A percentile compares a stretch with the other conserved stretches of the same genome.
Conservation (phyloP, 1,140 invertebrate species). For the Goniozus legneri region DNA sequence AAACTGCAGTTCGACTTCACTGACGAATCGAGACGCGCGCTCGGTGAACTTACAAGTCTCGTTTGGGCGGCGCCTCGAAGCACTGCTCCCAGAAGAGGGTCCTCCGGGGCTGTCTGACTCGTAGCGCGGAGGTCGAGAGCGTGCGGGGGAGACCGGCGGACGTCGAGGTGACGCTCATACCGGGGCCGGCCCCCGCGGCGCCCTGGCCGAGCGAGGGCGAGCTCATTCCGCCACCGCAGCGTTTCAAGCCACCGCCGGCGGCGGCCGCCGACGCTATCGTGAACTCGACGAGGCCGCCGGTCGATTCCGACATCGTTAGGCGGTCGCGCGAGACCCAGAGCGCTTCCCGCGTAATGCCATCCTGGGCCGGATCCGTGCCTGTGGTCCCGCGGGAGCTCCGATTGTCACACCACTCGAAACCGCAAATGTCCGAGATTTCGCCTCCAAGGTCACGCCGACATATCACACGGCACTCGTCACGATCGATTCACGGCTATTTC, state of each 20-base stretch:
- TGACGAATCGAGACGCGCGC: no score
- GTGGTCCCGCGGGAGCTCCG: no score
- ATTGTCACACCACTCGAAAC: no score
- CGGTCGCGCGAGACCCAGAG: slow-evolving; percentile 12
- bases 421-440: no score
- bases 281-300: slow-evolving; percentile 46
- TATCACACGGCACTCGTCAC: no score
- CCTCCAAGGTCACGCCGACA: no score
- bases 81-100: slow-evolving; percentile 77
- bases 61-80: slow-evolving; percentile 64
- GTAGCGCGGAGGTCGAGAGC: slow-evolving; percentile 72
- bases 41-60: slow-evolving; percentile 64
- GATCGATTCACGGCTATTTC: no score
- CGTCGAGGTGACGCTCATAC: slow-evolving; percentile 28
- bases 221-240: slow-evolving; percentile 54
- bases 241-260: slow-evolving; percentile 41
- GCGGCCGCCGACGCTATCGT: slow-evolving; percentile 6
- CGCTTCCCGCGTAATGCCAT: no score
- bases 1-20: no score
- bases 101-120: slow-evolving; percentile 65
- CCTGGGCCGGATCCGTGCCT: no score
- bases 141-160: slow-evolving; percentile 66
- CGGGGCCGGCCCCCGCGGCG: slow-evolving; percentile 36
- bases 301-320: slow-evolving; percentile 41
- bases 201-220: slow-evolving; percentile 48